Evolutionary conservation across 2,888 invertebrate species (phyloP).

Genomic region (Diarsia mendica): DNA sequence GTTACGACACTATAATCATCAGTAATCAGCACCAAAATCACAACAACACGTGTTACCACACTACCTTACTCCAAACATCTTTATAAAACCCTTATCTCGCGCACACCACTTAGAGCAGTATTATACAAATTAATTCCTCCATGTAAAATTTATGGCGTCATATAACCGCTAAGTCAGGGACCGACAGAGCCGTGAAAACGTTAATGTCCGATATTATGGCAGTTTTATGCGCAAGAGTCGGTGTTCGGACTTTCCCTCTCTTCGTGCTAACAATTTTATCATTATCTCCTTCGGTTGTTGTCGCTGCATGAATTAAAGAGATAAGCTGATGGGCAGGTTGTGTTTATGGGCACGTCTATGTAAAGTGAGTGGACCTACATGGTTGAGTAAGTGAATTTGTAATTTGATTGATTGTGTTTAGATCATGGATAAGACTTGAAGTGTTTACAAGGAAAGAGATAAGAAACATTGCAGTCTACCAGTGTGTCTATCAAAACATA

Average conservation of each 20-base stretch:
- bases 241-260: constrained; percentile 57
- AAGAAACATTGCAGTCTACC: neutral
- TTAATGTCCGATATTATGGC: constrained; percentile 64
- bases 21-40: neutral
- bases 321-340: constrained; percentile 27
- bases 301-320: constrained; percentile 71
- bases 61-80: constrained; percentile 23
- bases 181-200: constrained; percentile 49
- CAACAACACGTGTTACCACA: neutral
- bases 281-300: constrained; percentile 71
- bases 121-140: constrained; percentile 54
- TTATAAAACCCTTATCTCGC: constrained; percentile 22
- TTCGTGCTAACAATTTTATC: constrained; percentile 67
- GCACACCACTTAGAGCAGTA: constrained; percentile 19
- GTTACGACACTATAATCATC: neutral
- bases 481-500: neutral
- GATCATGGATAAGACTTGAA: neutral
- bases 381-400: constrained; percentile 20
- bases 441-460: neutral
- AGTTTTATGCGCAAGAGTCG: constrained; percentile 60
- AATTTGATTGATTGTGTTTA: constrained; percentile 8
- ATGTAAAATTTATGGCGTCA: constrained; percentile 51
- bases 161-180: constrained; percentile 43
- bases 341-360: constrained; percentile 25
- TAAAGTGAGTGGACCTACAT: constrained; percentile 22